Percentiles rank a stretch among this genome's conserved stretches.
phyloP scores from a whole-genome alignment of 2,797 vertebrate genomes.

The Lophius americanus region DNA sequence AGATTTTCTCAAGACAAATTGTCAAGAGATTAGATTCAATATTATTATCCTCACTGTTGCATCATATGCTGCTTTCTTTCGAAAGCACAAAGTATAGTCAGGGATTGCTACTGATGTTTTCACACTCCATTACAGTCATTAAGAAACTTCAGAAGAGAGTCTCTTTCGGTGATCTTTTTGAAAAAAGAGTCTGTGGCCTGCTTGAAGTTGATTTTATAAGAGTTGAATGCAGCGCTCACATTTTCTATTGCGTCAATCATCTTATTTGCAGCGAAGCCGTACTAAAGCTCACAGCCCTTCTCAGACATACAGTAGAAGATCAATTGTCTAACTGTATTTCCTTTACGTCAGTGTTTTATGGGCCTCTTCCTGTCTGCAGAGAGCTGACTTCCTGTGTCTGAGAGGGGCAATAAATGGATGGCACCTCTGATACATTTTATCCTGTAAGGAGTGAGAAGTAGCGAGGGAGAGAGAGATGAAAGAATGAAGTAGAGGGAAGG shows the following conservation, averaged over 20 bases:
- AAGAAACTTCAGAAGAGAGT: constrained; percentile 1
- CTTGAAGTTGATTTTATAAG: constrained; percentile 13
- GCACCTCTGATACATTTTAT: constrained; percentile 75
- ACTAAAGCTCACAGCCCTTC: constrained; percentile 42
- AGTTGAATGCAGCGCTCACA: constrained; percentile 4
- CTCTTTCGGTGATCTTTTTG: constrained; percentile 9
- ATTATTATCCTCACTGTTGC: background rate
- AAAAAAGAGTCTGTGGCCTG: constrained; percentile 6
- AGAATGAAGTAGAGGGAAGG: constrained; percentile 74
- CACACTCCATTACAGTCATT: constrained; percentile 6
- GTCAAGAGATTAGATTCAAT: background rate
- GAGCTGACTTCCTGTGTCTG: constrained; percentile 81
- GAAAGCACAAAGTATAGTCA: background rate
- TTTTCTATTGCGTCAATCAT: constrained; percentile 41
- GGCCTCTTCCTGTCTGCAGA: constrained; percentile 82
- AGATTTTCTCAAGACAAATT: background rate
- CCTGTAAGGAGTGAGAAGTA: constrained; percentile 58
- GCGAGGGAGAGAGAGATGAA: constrained; percentile 67
- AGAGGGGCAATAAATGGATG: constrained; percentile 79
- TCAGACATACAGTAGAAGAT: constrained; percentile 65
- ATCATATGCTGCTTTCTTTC: constrained; percentile 9
- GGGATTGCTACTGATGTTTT: background rate
- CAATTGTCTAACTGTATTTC: constrained; percentile 80
- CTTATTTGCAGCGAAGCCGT: constrained; percentile 24
- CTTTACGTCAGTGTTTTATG: constrained; percentile 83